Evolutionary conservation across 2,888 invertebrate species (phyloP).

Genomic region (Ctenicera cuprea): DNA sequence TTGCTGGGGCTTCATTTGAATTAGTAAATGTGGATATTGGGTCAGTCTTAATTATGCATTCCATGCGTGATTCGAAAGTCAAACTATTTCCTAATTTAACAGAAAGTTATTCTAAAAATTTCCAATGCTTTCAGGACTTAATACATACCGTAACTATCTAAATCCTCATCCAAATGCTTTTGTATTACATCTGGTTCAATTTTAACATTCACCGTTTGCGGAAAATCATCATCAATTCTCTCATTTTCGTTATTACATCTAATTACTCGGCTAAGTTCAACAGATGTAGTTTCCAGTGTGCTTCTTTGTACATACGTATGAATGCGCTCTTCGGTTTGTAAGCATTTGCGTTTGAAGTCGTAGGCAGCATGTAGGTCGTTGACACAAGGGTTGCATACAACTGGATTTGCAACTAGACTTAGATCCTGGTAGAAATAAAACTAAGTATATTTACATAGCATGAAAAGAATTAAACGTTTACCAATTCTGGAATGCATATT

Average conservation of each 20-base stretch:
- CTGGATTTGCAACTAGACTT: background rate
- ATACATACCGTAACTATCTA: too few species aligned
- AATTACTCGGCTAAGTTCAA: background rate
- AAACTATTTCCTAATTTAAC: too few species aligned
- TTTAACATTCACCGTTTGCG: background rate
- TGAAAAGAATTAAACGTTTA: background rate
- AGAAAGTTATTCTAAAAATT: too few species aligned
- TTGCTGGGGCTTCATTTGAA: too few species aligned
- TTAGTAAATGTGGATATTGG: too few species aligned
- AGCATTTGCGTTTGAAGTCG: conserved; percentile 9
- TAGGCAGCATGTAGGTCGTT: conserved; percentile 12
- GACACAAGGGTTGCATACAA: background rate
- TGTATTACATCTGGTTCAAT: background rate
- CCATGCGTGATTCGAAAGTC: too few species aligned
- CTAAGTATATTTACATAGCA: background rate
- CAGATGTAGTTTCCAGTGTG: background rate
- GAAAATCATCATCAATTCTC: too few species aligned
- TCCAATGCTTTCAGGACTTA: too few species aligned
- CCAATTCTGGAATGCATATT: conserved; percentile 14
- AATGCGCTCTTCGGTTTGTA: conserved; percentile 10
- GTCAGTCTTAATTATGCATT: too few species aligned
- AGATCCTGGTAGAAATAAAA: background rate
- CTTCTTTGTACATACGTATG: background rate
- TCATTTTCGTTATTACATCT: background rate
- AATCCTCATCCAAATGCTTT: too few species aligned